phyloP scores from a whole-genome alignment of 2,888 invertebrate species.

The Pristionchus entomophagus region DNA sequence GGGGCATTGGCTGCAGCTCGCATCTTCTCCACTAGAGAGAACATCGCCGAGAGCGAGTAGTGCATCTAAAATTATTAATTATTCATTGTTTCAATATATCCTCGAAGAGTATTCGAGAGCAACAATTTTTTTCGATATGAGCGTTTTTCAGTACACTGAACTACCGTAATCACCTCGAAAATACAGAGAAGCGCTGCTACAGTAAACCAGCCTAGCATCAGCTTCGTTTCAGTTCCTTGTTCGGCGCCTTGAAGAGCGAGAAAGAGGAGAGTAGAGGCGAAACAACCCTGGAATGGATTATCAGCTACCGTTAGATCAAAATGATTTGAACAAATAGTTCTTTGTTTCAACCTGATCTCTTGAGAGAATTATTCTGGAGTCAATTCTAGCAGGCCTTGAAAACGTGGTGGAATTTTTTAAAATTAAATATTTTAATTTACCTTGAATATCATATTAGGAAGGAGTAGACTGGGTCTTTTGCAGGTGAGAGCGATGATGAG shows the following conservation, averaged over 20 bases:
- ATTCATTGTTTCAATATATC: neutral
- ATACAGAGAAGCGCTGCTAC: constrained; percentile 17
- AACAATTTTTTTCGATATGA: too few species aligned
- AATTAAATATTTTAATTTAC: too few species aligned
- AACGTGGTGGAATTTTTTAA: too few species aligned
- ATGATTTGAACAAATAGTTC: too few species aligned
- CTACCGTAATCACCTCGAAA: constrained; percentile 19
- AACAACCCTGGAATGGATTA: constrained; percentile 35
- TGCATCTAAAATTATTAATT: neutral
- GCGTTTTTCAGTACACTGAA: neutral
- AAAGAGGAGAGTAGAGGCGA: constrained; percentile 43
- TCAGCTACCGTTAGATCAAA: too few species aligned
- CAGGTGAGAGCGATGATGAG: neutral
- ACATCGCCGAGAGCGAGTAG: constrained; percentile 9
- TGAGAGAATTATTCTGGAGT: too few species aligned
- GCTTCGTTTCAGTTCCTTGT: constrained; percentile 1
- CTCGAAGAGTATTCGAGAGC: too few species aligned
- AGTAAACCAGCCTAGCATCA: neutral
- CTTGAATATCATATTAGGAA: constrained; percentile 30
- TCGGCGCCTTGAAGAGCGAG: constrained; percentile 43
- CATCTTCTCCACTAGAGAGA: constrained; percentile 8
- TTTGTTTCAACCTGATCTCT: too few species aligned
- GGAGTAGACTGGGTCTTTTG: constrained; percentile 31
- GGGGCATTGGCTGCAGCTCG: neutral
- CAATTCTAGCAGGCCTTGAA: too few species aligned